Evolutionary conservation across 2,113 vertebrate genomes (phyloP), one percentile per base, ranked within the genome.

Genomic region (Machaerirhynchus nigripectus): DNA sequence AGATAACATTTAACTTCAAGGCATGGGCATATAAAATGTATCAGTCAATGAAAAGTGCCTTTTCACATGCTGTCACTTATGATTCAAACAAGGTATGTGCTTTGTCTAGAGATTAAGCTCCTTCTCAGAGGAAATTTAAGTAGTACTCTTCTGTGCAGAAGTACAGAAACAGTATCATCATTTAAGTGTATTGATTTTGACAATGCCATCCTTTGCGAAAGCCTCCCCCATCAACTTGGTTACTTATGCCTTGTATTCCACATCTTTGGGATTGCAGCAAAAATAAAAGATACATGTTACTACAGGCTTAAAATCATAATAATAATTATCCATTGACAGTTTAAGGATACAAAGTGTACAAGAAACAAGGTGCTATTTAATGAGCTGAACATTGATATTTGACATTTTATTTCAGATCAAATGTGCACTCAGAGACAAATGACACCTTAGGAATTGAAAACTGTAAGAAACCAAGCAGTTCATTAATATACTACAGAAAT

Each of bases 171-270:
- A 55, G 3, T 28, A 71, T 8, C 4, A 67, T 55, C 4, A 59
- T 49, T 93, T 22, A 42, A 71, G 21, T 31, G 15, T 30, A 70
- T 0, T 42, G 11, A 52, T 23, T 90, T 80, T 49, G 69, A 67
- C 52, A 89, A 87, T 52, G 46, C 59, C 79, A 84, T 57, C 47
- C 73, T 89, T 71, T 53, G 40, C 0, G 0, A 91, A 89, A 78
- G 24, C 56, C 40, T 87, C 42, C 64, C 60, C 53, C 84, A 70
- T 70, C 35, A 84, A 64, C 44, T 89, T 82, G 65, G 52, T 55
- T 81, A 89, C 61, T 93, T 93, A 71, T 94, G 86, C 73, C 44
- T 55, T 4, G 52, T 92, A 92, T 55, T 94, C 88, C 88, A 74
- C 18, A 1, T 60, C 81, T 91, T 87, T 91, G 56, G 49, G 89